Evolutionary conservation across 2,113 vertebrate species (phyloP).

Genomic region (Cephalopholis sonnerati): DNA sequence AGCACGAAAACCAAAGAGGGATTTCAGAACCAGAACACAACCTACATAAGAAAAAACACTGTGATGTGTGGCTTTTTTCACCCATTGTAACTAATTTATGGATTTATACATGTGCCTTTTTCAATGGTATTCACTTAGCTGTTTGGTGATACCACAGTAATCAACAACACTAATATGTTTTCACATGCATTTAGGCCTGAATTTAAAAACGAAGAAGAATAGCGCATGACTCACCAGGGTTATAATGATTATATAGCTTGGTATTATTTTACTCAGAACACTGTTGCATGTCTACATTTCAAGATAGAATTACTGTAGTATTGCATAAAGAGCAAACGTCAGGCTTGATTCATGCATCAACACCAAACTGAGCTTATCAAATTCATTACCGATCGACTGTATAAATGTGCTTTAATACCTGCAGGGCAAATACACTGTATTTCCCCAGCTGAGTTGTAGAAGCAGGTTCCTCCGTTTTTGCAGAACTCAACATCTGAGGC

Average conservation of each 20-base stretch:
- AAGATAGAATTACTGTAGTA: not conserved
- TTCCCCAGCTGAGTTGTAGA: conserved; percentile 60
- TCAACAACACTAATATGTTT: conserved; percentile 46
- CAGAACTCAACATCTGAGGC: conserved; percentile 73
- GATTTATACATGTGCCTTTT: conserved; percentile 34
- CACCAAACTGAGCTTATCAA: not conserved
- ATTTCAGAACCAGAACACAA: conserved; percentile 25
- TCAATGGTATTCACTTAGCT: conserved; percentile 37
- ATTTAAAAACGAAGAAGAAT: conserved; percentile 13
- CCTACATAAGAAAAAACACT: conserved; percentile 2
- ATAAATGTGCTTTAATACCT: conserved; percentile 71
- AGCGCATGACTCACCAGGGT: conserved; percentile 15
- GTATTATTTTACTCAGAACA: not conserved
- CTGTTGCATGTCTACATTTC: not conserved
- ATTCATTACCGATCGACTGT: not conserved
- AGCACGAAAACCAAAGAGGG: conserved; percentile 30
- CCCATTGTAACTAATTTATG: conserved; percentile 34
- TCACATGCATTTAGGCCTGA: conserved; percentile 14
- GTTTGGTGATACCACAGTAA: conserved; percentile 36
- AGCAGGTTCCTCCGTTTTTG: conserved; percentile 84
- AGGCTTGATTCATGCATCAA: conserved; percentile 4
- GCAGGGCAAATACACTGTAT: conserved; percentile 78
- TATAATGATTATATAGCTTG: conserved; percentile 12
- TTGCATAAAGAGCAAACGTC: not conserved
- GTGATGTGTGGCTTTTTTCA: conserved; percentile 19